phyloP scores from a whole-genome alignment of 2,113 vertebrate genomes.

The Peromyscus polionotus region DNA sequence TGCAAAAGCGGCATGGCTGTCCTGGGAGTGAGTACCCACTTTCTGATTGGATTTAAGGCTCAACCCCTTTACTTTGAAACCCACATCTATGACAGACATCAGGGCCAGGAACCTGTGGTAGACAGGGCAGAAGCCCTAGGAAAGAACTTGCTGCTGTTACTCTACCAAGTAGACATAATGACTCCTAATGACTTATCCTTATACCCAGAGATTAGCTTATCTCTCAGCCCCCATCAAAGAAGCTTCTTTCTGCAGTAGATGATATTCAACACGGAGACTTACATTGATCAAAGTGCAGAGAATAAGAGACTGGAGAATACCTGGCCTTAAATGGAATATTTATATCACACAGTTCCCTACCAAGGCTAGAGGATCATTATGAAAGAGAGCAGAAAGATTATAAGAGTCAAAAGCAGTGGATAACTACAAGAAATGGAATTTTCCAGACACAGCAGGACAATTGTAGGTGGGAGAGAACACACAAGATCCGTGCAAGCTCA shows the following conservation, averaged over 20 bases:
- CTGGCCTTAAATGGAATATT: background rate
- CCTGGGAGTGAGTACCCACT: background rate
- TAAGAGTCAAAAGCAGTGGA: background rate
- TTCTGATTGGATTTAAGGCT: background rate
- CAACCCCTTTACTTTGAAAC: background rate
- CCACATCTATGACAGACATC: background rate
- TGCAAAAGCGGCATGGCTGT: background rate
- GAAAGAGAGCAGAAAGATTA: background rate
- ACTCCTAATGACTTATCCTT: background rate
- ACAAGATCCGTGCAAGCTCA: background rate
- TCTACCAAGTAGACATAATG: background rate
- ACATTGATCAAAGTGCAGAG: background rate
- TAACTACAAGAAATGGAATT: background rate
- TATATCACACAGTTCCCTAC: background rate
- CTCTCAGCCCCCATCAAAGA: background rate
- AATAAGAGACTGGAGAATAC: background rate
- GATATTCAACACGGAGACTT: background rate
- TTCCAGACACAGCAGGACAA: background rate
- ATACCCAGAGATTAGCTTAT: background rate
- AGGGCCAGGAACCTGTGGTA: background rate
- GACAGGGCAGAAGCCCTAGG: background rate
- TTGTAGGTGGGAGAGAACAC: background rate
- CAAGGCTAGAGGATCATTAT: background rate
- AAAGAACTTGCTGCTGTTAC: background rate
- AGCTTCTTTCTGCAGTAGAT: too few relatives aligned